Evolutionary conservation across 2,797 vertebrate species (phyloP).

Genomic region (Pyrocephalus nanus): DNA sequence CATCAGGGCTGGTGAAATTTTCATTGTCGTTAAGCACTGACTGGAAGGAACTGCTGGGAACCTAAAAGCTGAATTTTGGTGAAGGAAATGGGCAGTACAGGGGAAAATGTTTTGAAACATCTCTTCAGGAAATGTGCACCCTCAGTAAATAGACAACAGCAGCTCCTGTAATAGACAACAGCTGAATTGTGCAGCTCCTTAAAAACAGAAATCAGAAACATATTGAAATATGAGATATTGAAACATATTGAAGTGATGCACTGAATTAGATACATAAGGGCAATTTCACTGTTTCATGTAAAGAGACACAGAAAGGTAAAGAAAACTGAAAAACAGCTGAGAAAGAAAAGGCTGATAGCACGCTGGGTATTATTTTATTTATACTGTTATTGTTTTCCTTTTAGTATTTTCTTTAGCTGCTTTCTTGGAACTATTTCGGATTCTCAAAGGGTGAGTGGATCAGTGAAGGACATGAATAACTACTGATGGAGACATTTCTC

Average conservation of each 20-base stretch:
- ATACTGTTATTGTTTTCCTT: neutral
- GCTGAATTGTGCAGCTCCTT: conserved; percentile 12
- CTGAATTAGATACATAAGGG: neutral
- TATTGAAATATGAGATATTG: neutral
- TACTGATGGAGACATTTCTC: neutral
- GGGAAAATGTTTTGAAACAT: neutral
- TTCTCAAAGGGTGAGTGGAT: neutral
- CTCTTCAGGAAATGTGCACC: neutral
- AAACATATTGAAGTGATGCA: neutral
- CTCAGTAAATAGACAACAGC: neutral
- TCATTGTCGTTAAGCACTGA: neutral
- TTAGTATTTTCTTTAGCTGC: neutral
- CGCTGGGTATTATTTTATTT: neutral
- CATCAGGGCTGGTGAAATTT: neutral
- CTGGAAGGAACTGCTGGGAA: neutral
- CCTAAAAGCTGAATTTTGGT: neutral
- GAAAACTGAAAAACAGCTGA: neutral
- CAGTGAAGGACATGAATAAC: neutral
- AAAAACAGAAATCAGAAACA: conserved; percentile 32
- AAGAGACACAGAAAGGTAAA: conserved; percentile 24
- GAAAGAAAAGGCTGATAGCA: neutral
- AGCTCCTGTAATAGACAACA: neutral
- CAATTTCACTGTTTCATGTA: neutral
- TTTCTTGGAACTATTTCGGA: conserved; percentile 16
- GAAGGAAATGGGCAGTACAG: neutral